These are phyloP conservation scores for Polypedilum vanderplanki DNA, from an alignment of 1,140 invertebrate genomes.

Conservation along the genomic window DNA sequence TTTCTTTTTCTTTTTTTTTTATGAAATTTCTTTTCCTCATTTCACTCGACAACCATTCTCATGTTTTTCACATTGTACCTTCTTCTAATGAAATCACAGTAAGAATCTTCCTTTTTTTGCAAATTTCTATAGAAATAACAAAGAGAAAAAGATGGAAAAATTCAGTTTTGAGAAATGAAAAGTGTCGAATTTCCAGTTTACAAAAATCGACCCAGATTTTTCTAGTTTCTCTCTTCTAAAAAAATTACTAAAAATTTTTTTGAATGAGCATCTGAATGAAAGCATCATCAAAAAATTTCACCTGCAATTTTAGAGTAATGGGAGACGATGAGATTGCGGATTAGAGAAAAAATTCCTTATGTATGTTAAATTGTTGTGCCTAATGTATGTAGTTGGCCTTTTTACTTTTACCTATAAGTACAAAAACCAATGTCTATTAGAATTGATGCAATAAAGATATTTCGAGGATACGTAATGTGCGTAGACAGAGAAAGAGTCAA, in stretches of 20 bases:
- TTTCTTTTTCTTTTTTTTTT: neutral
- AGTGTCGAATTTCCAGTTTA: neutral
- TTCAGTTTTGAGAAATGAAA: neutral
- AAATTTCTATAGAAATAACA: neutral
- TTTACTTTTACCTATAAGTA: neutral
- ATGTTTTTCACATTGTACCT: too few species aligned
- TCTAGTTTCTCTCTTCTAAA: neutral
- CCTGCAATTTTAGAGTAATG: neutral
- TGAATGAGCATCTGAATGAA: conserved; percentile 14
- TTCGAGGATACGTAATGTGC: neutral
- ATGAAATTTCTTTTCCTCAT: too few species aligned
- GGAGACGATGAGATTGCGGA: neutral
- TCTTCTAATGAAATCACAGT: too few species aligned
- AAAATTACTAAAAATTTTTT: neutral
- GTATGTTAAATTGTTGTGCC: conserved; percentile 17
- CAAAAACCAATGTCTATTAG: too few species aligned
- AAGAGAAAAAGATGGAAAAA: too few species aligned
- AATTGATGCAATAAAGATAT: too few species aligned
- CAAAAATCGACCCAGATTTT: neutral
- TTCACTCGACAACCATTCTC: too few species aligned
- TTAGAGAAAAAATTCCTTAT: neutral
- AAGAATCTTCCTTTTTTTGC: neutral
- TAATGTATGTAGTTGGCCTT: neutral
- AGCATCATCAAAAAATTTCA: neutral
- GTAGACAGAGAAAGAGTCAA: neutral